Evolutionary conservation across 2,888 invertebrate genomes (phyloP).

Genomic region (Clivina fossor): DNA sequence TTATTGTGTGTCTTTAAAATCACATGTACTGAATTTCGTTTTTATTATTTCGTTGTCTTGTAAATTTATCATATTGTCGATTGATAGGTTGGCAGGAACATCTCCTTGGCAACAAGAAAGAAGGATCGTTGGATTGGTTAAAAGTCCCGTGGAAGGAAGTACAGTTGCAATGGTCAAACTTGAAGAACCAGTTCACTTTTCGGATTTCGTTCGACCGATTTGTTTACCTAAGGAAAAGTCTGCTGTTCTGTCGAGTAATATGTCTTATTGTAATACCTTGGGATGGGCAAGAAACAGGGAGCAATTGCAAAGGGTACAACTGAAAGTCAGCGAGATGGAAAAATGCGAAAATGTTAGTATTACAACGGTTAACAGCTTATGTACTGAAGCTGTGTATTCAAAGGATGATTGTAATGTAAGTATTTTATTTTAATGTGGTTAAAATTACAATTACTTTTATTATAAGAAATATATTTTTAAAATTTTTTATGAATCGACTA

Average conservation of each 20-base stretch:
- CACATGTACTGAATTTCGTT: no score
- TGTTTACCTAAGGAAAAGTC: conserved; percentile 70
- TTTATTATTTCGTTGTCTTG: no score
- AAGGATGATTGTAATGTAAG: conserved; percentile 83
- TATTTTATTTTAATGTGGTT: no score
- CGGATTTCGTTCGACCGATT: conserved; percentile 82
- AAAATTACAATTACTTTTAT: no score
- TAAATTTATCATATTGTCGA: no score
- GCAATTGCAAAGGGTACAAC: conserved; percentile 77
- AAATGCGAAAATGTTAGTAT: conserved; percentile 85
- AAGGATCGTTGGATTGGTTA: conserved; percentile 81
- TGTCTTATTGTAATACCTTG: conserved; percentile 74
- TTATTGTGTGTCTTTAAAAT: no score
- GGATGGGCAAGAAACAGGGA: conserved; percentile 86
- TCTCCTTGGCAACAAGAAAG: conserved; percentile 88
- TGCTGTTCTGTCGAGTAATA: conserved; percentile 42
- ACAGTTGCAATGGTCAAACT: conserved; percentile 79
- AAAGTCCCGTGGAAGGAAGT: conserved; percentile 87
- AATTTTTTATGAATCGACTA: no score
- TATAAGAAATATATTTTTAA: no score
- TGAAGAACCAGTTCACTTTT: conserved; percentile 71
- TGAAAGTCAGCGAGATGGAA: conserved; percentile 75
- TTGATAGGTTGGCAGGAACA: conserved; percentile 73
- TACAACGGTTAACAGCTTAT: conserved; percentile 78
- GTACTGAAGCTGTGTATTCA: conserved; percentile 77